Percentiles rank a stretch among this genome's conserved stretches.
Evolutionary conservation across 2,797 vertebrate genomes (phyloP).

Genomic region (Xenopus petersii): DNA sequence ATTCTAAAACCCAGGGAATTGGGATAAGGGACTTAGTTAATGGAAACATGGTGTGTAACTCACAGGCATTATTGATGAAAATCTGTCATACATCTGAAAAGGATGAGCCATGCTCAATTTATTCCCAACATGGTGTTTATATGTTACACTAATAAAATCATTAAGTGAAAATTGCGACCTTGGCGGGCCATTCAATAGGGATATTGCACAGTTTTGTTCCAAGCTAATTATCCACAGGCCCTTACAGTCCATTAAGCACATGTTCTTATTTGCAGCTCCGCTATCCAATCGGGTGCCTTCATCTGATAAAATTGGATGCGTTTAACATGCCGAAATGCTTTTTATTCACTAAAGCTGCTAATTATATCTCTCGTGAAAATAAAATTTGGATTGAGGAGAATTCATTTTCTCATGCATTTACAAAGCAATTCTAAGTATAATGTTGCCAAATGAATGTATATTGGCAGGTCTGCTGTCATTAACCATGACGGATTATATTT

Average conservation of each 20-base stretch:
- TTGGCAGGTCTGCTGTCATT: no score
- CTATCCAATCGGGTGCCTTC: conserved; percentile 11
- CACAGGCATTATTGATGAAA: no score
- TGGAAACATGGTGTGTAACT: no score
- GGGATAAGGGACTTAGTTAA: no score
- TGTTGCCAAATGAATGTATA: no score
- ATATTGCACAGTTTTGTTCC: conserved; percentile 25
- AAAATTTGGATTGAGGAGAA: conserved; percentile 4
- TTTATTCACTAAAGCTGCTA: conserved; percentile 22
- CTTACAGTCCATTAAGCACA: conserved; percentile 35
- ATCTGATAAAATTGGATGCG: conserved; percentile 16
- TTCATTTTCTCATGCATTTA: no score
- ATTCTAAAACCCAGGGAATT: no score
- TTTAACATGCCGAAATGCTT: conserved; percentile 23
- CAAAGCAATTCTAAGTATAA: no score
- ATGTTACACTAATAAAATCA: conserved; percentile 36
- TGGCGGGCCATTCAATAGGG: conserved; percentile 2
- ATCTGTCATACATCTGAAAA: no score
- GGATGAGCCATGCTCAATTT: no score
- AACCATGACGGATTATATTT: no score
- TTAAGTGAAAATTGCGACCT: conserved; percentile 34
- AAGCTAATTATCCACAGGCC: conserved; percentile 29
- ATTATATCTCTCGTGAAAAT: conserved; percentile 34
- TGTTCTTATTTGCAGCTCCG: conserved; percentile 30
- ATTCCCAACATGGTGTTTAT: not conserved